A percentile compares a stretch with the other conserved stretches of the same genome.
phyloP scores from a whole-genome alignment of 2,888 invertebrate genomes.

The Limnephilus auricula region DNA sequence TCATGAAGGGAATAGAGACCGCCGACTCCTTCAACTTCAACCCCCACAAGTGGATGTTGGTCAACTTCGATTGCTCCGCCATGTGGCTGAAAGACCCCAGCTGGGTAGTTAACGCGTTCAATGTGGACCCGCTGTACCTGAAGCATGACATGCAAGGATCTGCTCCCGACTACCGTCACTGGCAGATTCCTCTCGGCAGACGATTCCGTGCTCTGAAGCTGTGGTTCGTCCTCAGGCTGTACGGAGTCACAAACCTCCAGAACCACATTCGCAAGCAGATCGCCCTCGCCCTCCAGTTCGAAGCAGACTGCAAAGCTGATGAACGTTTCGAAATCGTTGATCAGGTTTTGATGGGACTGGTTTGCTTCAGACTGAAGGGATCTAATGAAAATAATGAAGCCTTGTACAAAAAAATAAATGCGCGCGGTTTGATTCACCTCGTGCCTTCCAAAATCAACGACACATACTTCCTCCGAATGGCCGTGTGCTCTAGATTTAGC shows the following conservation, averaged over 20 bases:
- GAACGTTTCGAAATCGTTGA: constrained; percentile 92
- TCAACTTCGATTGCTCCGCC: constrained; percentile 99
- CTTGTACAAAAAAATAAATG: constrained; percentile 90
- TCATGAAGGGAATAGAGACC: constrained; percentile 91
- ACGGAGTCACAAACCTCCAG: constrained; percentile 93
- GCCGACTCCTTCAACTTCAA: constrained; percentile 99
- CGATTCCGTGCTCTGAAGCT: constrained; percentile 94
- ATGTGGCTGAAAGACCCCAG: constrained; percentile 96
- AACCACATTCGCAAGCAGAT: constrained; percentile 91
- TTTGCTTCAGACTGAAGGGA: constrained; percentile 96
- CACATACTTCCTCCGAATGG: constrained; percentile 91
- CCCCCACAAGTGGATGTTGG: constrained; percentile 99
- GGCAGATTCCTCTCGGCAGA: constrained; percentile 97
- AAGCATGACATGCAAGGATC: constrained; percentile 95
- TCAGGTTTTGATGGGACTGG: constrained; percentile 95
- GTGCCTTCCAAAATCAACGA: constrained; percentile 93
- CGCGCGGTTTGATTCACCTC: constrained; percentile 92
- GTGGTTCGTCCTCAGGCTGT: constrained; percentile 96
- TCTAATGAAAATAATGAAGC: constrained; percentile 89
- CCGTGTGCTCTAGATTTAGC: constrained; percentile 91
- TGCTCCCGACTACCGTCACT: constrained; percentile 96
- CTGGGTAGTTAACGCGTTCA: constrained; percentile 96
- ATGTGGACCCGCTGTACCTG: constrained; percentile 97
- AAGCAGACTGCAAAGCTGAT: constrained; percentile 85
- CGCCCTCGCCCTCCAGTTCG: constrained; percentile 91